Evolutionary conservation across 92 coral and sea anemone genomes (phyloP).

Genomic region (Pocillopora meandrina): DNA sequence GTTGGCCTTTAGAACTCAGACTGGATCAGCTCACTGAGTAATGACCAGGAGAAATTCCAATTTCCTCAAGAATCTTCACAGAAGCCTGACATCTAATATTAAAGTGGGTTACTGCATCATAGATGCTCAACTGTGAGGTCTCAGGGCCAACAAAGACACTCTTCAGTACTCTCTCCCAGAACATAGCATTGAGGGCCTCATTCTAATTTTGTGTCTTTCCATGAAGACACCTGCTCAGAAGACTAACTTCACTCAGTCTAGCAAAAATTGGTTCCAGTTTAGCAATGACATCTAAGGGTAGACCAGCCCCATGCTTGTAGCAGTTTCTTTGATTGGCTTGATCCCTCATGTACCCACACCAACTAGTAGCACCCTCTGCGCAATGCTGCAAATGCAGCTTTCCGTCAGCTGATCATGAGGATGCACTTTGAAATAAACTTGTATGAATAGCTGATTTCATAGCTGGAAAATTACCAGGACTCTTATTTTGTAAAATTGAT

Average conservation of each 20-base stretch:
- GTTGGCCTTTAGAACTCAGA: slow-evolving; percentile 26
- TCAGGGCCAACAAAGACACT: slow-evolving; percentile 45
- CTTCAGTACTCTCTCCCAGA: too few relatives aligned
- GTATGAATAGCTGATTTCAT: slow-evolving; percentile 47
- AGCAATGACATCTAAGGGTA: slow-evolving; percentile 40
- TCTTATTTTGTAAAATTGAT: too few relatives aligned
- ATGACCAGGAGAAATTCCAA: slow-evolving; percentile 50
- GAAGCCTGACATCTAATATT: too few relatives aligned
- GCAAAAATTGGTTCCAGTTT: slow-evolving; percentile 40
- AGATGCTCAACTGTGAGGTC: slow-evolving; percentile 49
- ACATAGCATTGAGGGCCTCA: slow-evolving; percentile 51
- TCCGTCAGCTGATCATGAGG: slow-evolving; percentile 34
- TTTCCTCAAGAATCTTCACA: slow-evolving; percentile 36
- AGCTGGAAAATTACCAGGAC: too few relatives aligned
- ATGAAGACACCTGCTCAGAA: slow-evolving; percentile 58
- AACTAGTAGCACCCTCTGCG: slow-evolving; percentile 49
- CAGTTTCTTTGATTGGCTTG: slow-evolving; percentile 6
- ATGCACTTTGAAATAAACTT: slow-evolving; percentile 59
- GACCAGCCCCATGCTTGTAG: slow-evolving; percentile 60
- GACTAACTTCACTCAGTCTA: slow-evolving; percentile 50
- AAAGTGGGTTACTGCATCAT: slow-evolving; percentile 65
- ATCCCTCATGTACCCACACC: slow-evolving; percentile 56
- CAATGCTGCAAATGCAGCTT: slow-evolving; percentile 55
- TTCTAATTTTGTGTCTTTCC: slow-evolving; percentile 67
- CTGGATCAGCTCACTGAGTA: slow-evolving; percentile 33